Base-by-base conservation (phyloP, 1,140 invertebrate species). In the Brachystomella parvula region DNA sequence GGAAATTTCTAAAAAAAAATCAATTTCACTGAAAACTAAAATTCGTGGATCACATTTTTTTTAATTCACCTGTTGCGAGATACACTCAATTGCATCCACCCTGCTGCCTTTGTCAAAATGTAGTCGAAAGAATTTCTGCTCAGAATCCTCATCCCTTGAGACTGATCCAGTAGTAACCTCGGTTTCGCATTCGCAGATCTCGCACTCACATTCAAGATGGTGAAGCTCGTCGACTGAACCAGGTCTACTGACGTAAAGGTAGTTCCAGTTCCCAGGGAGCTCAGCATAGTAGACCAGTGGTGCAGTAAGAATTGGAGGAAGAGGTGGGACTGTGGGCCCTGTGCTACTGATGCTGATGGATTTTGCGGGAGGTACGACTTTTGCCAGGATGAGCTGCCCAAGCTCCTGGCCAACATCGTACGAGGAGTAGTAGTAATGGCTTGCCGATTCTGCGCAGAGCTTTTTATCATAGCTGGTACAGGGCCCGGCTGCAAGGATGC, bases 401-500 rank as follows among this genome's bases (percentile, higher is more conserved):
- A 62, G 21, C 60, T 62, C 78, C 35, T 80, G 76, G 1, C 83
- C 84, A 31, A 84, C 75, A 70, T 85, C 83, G 9, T 81, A 73
- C 0, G 80, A 78, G 72, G 78, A 81, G 70, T 81, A 85, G 65
- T 82, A 77, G 3, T 76, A 70, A 65, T 85, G 83, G 15, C 76
- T 68, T 49, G 76, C 74, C 30, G 76, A 68, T 0, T 79, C 74
- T 0, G 81, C 80, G 58, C 80, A 77, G 71, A 82, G 79, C 44
- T 78, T 79, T 26, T 81, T 80, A 1, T 83, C 81, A 72, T 86
- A 87, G 57, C 81, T 79, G 1, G 86, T 86, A 47, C 86, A 75
- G 0, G 86, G 79, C 0, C 88, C 88, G 29, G 86, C 87, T 1
- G 82, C 87, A 67, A 82, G 83, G 53, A 90, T 84, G 53, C 77